Base-by-base conservation (phyloP, 2,113 vertebrate species). In the Porphyrio hochstetteri region DNA sequence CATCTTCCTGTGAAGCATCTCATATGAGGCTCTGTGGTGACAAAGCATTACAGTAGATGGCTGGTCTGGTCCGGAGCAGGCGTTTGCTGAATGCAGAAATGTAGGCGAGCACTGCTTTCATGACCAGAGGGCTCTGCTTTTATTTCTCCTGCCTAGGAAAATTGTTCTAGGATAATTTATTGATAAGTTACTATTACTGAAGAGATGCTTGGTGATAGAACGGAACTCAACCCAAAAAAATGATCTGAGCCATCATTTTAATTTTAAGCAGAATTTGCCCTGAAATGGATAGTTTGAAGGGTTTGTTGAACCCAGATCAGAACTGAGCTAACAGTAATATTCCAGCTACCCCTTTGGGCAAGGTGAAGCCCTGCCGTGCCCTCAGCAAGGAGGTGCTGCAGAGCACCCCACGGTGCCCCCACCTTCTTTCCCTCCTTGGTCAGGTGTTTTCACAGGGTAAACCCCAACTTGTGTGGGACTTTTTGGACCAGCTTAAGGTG, bases 381-480 rank as follows among this genome's bases (percentile, higher is more conserved):
- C 13, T 56, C 20, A 25, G 63, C 38, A 24, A 50, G 68, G 72
- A 83, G 29, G 11, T 74, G 31, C 65, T 84, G 36, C 60, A 59
- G 65, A 79, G 21, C 61, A 64, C 68, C 36, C 28, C 0, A 0
- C 2, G 1, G 20, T 86, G n/a, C 13, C 50, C 29, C 10, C 16
- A 8, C 50, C 53, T 79, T 27, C 38, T 82, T 2, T 0, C 8
- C 10, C 10, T 86, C 15, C 21, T 17, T 52, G 75, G 4, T 57
- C 0, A 0, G 16, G 33, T 15, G 0, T 88, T 92, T 92, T 56
- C 27, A 35, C 10, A 23, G 40, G 36, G 33, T 50, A 59, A 57
- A 65, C 18, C 44, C 53, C 0, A 0, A 63, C 27, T 72, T n/a
- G 10, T 50, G 19, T 38, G 12, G 59, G 55, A 14, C 24, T 24